phyloP scores from a whole-genome alignment of 2,888 invertebrate species.

The Micropterix aruncella region DNA sequence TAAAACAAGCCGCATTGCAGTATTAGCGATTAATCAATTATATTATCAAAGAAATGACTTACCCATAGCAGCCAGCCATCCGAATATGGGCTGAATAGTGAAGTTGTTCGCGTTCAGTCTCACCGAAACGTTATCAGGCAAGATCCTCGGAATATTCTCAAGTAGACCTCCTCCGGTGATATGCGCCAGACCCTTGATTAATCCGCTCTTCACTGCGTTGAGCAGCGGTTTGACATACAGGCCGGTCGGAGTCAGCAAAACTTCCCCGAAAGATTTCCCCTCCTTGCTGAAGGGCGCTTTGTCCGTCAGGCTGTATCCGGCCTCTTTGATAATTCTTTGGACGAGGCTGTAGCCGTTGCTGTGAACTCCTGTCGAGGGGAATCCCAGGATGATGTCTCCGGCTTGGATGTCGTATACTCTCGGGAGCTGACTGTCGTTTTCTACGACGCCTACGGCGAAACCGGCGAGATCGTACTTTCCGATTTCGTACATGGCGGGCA shows the following conservation, averaged over 20 bases:
- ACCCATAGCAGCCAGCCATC: conserved; percentile 74
- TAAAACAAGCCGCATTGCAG: too few species aligned
- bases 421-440: conserved; percentile 57
- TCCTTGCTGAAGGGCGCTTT: conserved; percentile 27
- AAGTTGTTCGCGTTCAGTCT: conserved; percentile 58
- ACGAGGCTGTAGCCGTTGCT: conserved; percentile 91
- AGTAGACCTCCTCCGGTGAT: conserved; percentile 87
- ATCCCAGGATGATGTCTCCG: conserved; percentile 73
- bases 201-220: conserved; percentile 51
- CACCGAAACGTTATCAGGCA: conserved; percentile 53
- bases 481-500: conserved; percentile 84
- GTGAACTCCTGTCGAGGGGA: conserved; percentile 86
- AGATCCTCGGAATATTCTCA: conserved; percentile 77
- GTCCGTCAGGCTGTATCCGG: conserved; percentile 45
- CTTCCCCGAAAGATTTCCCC: conserved; percentile 47
- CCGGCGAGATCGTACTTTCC: conserved; percentile 94
- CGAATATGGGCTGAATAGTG: conserved; percentile 65
- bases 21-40: too few species aligned
- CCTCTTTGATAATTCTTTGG: conserved; percentile 57
- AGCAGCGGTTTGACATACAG: conserved; percentile 72
- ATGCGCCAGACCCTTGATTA: conserved; percentile 80
- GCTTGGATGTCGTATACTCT: conserved; percentile 44
- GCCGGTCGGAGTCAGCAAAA: conserved; percentile 72
- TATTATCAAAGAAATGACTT: conserved; percentile 9
- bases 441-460: conserved; percentile 88